Evolutionary conservation across 2,888 invertebrate species (phyloP), one percentile per base, ranked within the genome.

Genomic region (Timema podura): DNA sequence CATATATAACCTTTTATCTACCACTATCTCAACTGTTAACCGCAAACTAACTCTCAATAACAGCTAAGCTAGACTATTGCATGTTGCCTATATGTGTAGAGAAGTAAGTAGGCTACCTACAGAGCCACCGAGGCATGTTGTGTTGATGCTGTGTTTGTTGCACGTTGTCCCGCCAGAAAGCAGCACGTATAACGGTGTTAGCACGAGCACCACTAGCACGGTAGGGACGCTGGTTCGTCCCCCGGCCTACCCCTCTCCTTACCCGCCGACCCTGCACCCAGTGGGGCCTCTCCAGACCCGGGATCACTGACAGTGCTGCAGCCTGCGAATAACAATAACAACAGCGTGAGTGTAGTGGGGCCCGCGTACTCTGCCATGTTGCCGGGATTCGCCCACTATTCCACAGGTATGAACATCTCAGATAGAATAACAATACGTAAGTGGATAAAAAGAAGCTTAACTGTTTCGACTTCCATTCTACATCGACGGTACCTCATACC

Each of bases 311-410:
- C 85, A 77, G 85, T 89, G 74, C 82, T 89, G 74, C 88, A 89
- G 78, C 86, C 89, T 64, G 85, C 86, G 75, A 68, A 65, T 67
- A 72, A 82, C 77, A 81, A 77, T 77, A 79, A 75, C 80, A 80
- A 76, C 73, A 74, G 72, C 76, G 79, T 80, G 77, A 79, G 80
- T 73, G 78, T 81, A 71, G 77, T 83, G 74, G 82, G 83, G 74
- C 84, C 85, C 73, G 85, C 85, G 76, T 87, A 88, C 77, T 85
- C 87, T 72, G 83, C 88, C 76, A 87, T 88, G 85, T 83, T 89
- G 76, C 89, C 89, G 74, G 88, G 88, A 83, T 89, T 89, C 80
- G 88, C 88, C 81, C 85, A 85, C 76, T 89, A 89, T 79, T 85
- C 88, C 72, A 83, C 89, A 86, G 89, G 89, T 76, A 74, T 59